A percentile compares a stretch with the other conserved stretches of the same genome.
phyloP scores from a whole-genome alignment of 1,140 invertebrate species.

The Mizuhopecten yessoensis region DNA sequence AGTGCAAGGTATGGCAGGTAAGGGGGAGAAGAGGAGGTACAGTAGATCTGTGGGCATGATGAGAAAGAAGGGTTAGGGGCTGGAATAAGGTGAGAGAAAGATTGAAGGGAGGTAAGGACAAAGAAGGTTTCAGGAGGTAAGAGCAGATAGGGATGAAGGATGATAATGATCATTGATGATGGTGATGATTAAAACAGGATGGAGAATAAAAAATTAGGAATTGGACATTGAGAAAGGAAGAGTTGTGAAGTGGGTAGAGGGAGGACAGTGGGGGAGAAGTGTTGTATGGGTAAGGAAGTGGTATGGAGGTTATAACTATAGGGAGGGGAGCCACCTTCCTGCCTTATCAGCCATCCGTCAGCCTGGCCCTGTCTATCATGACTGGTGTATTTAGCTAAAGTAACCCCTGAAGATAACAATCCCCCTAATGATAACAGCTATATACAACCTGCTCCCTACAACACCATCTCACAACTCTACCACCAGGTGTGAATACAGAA shows the following conservation, averaged over 20 bases:
- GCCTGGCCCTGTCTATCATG: slow-evolving; percentile 11
- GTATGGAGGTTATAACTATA: not conserved
- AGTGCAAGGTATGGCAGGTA: no score
- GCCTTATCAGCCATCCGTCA: not conserved
- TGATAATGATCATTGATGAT: no score
- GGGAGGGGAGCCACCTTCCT: not conserved
- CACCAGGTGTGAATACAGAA: slow-evolving; percentile 8
- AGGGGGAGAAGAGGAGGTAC: no score
- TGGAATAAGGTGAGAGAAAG: no score
- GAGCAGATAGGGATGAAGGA: no score
- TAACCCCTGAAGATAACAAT: slow-evolving; percentile 17
- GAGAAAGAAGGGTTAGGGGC: no score
- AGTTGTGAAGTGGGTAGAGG: not conserved
- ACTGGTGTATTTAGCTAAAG: slow-evolving; percentile 7
- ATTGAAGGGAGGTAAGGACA: no score
- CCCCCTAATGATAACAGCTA: not conserved
- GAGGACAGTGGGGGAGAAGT: not conserved
- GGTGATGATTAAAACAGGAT: no score
- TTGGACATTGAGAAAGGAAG: not conserved
- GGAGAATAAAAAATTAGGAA: no score
- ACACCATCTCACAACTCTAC: not conserved
- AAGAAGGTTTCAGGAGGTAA: no score
- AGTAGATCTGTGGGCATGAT: no score
- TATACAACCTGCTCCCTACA: slow-evolving; percentile 7
- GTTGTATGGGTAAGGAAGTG: not conserved